These are phyloP conservation scores for Myoxocephalus aenaeus DNA, from an alignment of 2,797 vertebrate species.

Conservation along the genomic window DNA sequence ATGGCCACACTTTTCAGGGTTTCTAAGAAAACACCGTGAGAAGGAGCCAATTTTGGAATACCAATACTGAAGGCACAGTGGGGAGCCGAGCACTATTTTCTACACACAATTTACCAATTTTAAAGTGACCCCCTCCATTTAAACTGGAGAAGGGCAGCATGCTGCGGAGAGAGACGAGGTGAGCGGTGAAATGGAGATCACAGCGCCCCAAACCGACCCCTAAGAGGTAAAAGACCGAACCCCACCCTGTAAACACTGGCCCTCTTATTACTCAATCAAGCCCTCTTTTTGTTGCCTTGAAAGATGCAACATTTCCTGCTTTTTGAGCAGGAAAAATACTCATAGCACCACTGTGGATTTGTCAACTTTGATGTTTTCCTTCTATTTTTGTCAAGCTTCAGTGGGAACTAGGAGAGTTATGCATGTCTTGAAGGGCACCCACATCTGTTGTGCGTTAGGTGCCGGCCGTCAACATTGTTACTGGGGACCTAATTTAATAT, in stretches of 20 bases:
- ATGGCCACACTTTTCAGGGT: constrained; percentile 63
- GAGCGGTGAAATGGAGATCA: constrained; percentile 81
- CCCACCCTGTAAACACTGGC: constrained; percentile 71
- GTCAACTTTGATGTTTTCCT: constrained; percentile 81
- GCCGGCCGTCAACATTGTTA: constrained; percentile 96
- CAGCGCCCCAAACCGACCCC: constrained; percentile 71
- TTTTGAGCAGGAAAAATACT: constrained; percentile 65
- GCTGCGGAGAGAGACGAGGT: constrained; percentile 73
- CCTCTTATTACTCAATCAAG: constrained; percentile 77
- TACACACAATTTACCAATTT: constrained; percentile 83
- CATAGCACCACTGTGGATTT: constrained; percentile 74
- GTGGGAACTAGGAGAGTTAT: constrained; percentile 78
- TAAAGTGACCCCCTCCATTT: constrained; percentile 77
- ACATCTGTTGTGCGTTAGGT: constrained; percentile 98
- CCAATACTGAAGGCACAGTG: constrained; percentile 61
- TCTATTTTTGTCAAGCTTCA: constrained; percentile 84
- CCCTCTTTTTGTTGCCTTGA: constrained; percentile 48
- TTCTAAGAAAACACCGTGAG: constrained; percentile 78
- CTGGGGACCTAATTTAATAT: constrained; percentile 99
- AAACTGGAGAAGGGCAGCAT: constrained; percentile 76
- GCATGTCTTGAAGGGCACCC: constrained; percentile 84
- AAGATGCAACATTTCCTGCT: constrained; percentile 61
- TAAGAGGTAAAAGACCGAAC: constrained; percentile 74
- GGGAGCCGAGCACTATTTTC: constrained; percentile 73
- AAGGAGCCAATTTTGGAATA: constrained; percentile 73